Evolutionary conservation across 2,888 invertebrate genomes (phyloP), one percentile per base, ranked within the genome.

Genomic region (Fissipunctia ypsillon): DNA sequence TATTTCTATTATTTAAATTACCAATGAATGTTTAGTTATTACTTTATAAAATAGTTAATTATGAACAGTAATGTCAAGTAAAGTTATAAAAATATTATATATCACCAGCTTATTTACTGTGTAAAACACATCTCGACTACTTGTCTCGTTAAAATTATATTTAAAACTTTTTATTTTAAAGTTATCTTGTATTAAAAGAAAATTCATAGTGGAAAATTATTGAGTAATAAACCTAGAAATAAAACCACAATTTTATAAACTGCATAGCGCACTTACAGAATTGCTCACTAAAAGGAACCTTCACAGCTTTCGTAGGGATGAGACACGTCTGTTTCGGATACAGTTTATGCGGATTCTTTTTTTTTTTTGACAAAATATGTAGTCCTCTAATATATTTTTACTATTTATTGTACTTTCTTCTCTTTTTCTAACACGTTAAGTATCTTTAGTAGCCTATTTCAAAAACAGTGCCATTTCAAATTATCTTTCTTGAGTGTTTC

Each of bases 71-170:
- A 50, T 16, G 7, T 35, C 16, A 43, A 38, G n/a, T 9, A 31
- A 48, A 50, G n/a, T n/a, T 52, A 31, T 59, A 38, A 52, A 73
- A 57, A 43, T 22, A 45, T 16, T 38, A 0, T 25, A n/a, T 45
- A 9, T 28, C 22, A 41, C 7, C 19, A 31, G n/a, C 7, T 12
- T 25, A 19, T 22, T 57, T 38, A 19, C 35, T 57, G 3, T 43
- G 28, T 25, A 14, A 19, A 65, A n/a, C 2, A 60, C 6, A 41
- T 14, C 25, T 75, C 25, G 45, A 41, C 16, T n/a, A 48, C 38
- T 10, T 50, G 38, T 52, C 31, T 66, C 65, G 28, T 63, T 54
- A 59, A 63, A 59, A 48, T 60, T 10, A n/a, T 54, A 74, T 69
- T 67, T 25, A 63, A 48, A 59, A 59, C 43, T 31, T 50, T 50